phyloP scores from a whole-genome alignment of 1,140 invertebrate species.

The Drosophila melanica region DNA sequence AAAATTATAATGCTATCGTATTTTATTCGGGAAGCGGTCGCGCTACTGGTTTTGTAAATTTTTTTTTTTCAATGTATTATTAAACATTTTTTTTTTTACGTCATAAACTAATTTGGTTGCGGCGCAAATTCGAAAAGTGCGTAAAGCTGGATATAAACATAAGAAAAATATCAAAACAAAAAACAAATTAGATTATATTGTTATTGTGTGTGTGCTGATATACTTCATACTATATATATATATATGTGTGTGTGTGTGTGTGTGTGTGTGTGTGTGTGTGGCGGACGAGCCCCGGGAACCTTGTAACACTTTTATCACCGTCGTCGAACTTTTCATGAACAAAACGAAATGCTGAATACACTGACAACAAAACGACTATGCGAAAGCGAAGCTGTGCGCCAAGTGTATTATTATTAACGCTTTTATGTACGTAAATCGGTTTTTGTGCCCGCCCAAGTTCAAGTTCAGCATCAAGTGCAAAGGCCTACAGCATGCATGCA shows the following conservation, averaged over 20 bases:
- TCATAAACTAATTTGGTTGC: slow-evolving; percentile 31
- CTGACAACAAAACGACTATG: slow-evolving; percentile 1
- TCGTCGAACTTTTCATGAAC: slow-evolving; percentile 28
- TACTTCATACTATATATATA: not conserved
- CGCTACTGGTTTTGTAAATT: slow-evolving; percentile 42
- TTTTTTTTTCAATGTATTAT: not conserved
- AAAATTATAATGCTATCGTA: slow-evolving; percentile 32
- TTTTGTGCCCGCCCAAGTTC: slow-evolving; percentile 45
- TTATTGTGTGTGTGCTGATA: not conserved
- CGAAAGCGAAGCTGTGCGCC: slow-evolving; percentile 3
- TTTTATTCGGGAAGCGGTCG: slow-evolving; percentile 31
- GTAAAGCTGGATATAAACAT: slow-evolving; percentile 6
- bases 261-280: slow-evolving; percentile 6
- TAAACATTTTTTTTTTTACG: slow-evolving; percentile 1
- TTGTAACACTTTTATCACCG: slow-evolving; percentile 50
- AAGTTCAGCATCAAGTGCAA: slow-evolving; percentile 52
- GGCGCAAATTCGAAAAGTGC: slow-evolving; percentile 34
- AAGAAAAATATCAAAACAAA: not conserved
- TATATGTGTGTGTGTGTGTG: not conserved
- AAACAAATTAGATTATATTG: slow-evolving; percentile 4
- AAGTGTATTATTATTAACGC: slow-evolving; percentile 42
- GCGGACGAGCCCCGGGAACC: slow-evolving; percentile 23
- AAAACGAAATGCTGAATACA: slow-evolving; percentile 24
- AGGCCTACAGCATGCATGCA: slow-evolving; percentile 16
- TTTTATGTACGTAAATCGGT: slow-evolving; percentile 15